A percentile compares a stretch with the other conserved stretches of the same genome.
Evolutionary conservation across 2,113 vertebrate species (phyloP).

Genomic region (Thinocorus orbignyianus): DNA sequence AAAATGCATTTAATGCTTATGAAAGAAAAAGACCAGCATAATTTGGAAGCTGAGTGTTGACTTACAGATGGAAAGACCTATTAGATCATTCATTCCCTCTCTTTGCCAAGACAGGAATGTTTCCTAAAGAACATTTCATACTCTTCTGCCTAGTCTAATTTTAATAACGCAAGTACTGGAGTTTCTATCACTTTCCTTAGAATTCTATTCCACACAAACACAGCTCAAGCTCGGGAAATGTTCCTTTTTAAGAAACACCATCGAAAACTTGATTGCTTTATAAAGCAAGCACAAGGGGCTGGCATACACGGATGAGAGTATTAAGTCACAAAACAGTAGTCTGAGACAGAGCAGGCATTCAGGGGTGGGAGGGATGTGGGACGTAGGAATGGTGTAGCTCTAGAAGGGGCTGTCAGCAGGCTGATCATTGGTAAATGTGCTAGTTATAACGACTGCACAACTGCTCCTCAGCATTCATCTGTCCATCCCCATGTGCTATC

Average conservation of each 20-base stretch:
- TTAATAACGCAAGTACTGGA: neutral
- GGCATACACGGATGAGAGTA: neutral
- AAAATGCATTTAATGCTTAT: neutral
- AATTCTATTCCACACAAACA: neutral
- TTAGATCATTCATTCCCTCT: slow-evolving; percentile 24
- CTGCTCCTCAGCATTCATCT: neutral
- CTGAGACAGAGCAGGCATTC: neutral
- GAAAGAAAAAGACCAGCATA: neutral
- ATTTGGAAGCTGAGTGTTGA: slow-evolving; percentile 24
- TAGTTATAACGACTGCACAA: neutral
- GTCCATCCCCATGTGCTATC: neutral
- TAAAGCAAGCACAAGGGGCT: neutral
- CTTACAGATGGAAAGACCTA: slow-evolving; percentile 48
- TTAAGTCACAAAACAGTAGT: neutral
- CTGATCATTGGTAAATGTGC: neutral
- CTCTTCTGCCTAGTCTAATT: slow-evolving; percentile 23
- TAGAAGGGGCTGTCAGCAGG: neutral
- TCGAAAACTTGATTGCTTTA: neutral
- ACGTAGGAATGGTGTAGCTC: neutral
- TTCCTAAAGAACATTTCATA: slow-evolving; percentile 25
- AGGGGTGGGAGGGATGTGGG: neutral
- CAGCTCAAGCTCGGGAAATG: neutral
- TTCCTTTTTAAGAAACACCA: neutral
- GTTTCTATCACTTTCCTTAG: neutral
- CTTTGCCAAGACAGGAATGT: slow-evolving; percentile 39